Percentiles rank a stretch among this genome's conserved stretches.
These are phyloP conservation scores for Phorcus lineatus DNA, from an alignment of 2,888 invertebrate species.

Conservation along the genomic window DNA sequence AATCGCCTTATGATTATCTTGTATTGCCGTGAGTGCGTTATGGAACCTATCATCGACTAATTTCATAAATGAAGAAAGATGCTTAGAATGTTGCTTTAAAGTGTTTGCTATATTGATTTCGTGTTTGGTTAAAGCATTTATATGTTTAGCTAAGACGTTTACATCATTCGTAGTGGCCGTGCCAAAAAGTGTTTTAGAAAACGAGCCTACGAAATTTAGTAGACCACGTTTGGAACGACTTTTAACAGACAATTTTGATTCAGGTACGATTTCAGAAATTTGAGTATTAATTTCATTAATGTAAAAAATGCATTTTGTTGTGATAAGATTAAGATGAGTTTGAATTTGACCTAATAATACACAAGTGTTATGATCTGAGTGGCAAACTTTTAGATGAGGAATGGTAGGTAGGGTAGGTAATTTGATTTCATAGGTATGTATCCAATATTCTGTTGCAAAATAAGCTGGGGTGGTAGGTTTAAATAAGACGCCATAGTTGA, in stretches of 20 bases:
- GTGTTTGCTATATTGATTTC: too few species aligned
- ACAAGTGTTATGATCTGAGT: neutral
- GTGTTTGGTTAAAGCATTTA: too few species aligned
- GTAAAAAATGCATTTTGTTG: neutral
- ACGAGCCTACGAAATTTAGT: too few species aligned
- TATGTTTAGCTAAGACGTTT: too few species aligned
- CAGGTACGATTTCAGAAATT: neutral
- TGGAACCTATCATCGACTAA: too few species aligned
- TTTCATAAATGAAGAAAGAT: too few species aligned
- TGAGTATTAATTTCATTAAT: neutral
- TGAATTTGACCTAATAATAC: neutral
- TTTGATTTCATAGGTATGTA: neutral
- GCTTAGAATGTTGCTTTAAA: too few species aligned
- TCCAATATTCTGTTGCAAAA: neutral
- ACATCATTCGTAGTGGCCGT: too few species aligned
- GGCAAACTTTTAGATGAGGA: neutral
- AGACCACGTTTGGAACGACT: too few species aligned
- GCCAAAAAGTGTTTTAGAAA: too few species aligned
- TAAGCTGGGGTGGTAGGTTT: neutral
- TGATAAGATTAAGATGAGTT: neutral
- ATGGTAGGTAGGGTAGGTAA: neutral
- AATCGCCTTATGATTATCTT: too few species aligned
- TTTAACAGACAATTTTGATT: neutral
- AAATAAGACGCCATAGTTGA: neutral
- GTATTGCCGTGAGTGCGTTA: too few species aligned